Evolutionary conservation across 2,113 vertebrate species (phyloP).

Genomic region (Oncorhynchus masou): DNA sequence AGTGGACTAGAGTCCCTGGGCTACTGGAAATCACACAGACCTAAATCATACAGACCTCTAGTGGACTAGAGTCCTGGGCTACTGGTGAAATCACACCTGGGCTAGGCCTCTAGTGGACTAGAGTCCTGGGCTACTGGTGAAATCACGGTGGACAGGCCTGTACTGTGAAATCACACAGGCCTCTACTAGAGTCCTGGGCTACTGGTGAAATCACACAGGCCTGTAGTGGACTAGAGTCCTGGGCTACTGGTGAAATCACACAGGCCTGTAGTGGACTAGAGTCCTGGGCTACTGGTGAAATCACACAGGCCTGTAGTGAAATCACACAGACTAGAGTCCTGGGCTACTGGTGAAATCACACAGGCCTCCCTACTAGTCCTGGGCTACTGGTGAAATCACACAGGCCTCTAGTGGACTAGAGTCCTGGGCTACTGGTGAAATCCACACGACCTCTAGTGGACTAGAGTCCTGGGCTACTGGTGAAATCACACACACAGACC

Average conservation of each 20-base stretch:
- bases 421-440: background rate
- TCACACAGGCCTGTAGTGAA: background rate
- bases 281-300: background rate
- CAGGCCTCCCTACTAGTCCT: too few species aligned
- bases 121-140: background rate
- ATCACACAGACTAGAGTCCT: background rate
- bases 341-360: background rate
- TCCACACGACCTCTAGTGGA: background rate
- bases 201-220: background rate
- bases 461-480: background rate
- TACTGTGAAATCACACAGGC: too few species aligned
- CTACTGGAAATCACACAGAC: background rate
- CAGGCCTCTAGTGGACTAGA: background rate
- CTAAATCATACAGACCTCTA: background rate
- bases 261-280: background rate
- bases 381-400: too few species aligned
- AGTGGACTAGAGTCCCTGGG: too few species aligned
- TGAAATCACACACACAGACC: background rate
- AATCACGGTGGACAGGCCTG: too few species aligned
- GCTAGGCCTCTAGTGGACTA: background rate
- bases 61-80: too few species aligned
- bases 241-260: background rate
- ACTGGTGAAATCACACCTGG: background rate
- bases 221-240: background rate
- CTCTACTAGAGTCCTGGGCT: background rate